Evolutionary conservation across 2,888 invertebrate genomes (phyloP).

Genomic region (Adelognathus sp.): DNA sequence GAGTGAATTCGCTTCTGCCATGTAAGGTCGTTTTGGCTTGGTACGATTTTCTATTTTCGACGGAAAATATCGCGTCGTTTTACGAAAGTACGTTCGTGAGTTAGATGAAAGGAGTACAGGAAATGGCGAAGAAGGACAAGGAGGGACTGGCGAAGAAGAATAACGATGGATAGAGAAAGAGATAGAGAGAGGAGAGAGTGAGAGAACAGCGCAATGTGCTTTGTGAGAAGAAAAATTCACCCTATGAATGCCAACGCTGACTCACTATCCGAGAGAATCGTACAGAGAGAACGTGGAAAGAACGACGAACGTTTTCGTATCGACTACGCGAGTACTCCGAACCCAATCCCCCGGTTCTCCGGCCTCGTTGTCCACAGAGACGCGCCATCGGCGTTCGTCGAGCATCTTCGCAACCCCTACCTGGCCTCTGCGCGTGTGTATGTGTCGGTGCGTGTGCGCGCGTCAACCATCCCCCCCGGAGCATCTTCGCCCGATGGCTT

Average conservation of each 20-base stretch:
- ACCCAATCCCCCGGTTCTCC: constrained; percentile 26
- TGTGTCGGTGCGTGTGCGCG: not conserved
- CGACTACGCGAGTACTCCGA: constrained; percentile 58
- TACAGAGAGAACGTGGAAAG: constrained; percentile 20
- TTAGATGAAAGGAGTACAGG: constrained; percentile 3
- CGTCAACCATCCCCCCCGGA: constrained; percentile 53
- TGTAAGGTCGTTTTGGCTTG: not conserved
- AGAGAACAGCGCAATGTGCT: constrained; percentile 39
- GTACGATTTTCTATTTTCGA: not conserved
- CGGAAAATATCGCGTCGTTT: not conserved
- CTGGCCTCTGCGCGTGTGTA: not conserved
- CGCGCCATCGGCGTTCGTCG: constrained; percentile 13
- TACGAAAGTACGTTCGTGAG: constrained; percentile 7
- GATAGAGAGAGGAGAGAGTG: constrained; percentile 11
- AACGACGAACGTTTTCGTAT: constrained; percentile 50
- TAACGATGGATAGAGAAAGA: not conserved
- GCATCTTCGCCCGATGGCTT: constrained; percentile 69
- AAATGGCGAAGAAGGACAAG: not conserved
- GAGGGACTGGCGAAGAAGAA: not conserved
- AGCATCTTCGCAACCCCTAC: not conserved
- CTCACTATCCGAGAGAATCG: constrained; percentile 25
- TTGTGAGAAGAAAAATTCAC: constrained; percentile 54
- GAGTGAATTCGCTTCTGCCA: not conserved
- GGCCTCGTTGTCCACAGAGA: not conserved
- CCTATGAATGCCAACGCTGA: constrained; percentile 61